Conservation (phyloP, 1,140 invertebrate species). For the Ectropis grisescens region DNA sequence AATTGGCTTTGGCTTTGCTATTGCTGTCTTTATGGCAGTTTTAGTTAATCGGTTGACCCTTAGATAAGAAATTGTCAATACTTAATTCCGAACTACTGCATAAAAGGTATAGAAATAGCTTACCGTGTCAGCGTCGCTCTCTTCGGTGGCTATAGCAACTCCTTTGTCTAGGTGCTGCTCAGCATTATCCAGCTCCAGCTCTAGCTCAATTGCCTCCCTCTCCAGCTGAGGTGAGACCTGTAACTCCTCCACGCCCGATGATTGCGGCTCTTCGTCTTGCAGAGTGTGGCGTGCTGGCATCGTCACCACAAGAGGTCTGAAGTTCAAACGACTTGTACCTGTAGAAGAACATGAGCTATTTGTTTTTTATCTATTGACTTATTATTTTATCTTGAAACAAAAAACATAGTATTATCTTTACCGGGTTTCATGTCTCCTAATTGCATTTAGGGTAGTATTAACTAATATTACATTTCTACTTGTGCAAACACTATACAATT, state of each 20-base stretch:
- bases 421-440: too few species aligned
- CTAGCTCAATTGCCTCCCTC: slow-evolving; percentile 35
- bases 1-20: too few species aligned
- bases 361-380: not conserved
- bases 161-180: slow-evolving; percentile 44
- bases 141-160: slow-evolving; percentile 41
- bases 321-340: slow-evolving; percentile 33
- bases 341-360: slow-evolving; percentile 5
- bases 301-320: slow-evolving; percentile 38
- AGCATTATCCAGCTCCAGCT: slow-evolving; percentile 35
- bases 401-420: too few species aligned
- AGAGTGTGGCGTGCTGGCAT: slow-evolving; percentile 30
- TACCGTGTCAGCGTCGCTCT: slow-evolving; percentile 52
- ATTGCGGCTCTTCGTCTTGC: slow-evolving; percentile 14
- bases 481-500: too few species aligned
- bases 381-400: not conserved
- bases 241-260: slow-evolving; percentile 33
- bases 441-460: too few species aligned
- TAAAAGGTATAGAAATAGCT: too few species aligned
- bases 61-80: too few species aligned
- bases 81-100: too few species aligned
- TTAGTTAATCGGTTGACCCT: too few species aligned
- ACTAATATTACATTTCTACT: too few species aligned
- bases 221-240: slow-evolving; percentile 45
- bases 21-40: too few species aligned